Base-by-base conservation (phyloP, 2,888 invertebrate species). In the Eledona agricola region DNA sequence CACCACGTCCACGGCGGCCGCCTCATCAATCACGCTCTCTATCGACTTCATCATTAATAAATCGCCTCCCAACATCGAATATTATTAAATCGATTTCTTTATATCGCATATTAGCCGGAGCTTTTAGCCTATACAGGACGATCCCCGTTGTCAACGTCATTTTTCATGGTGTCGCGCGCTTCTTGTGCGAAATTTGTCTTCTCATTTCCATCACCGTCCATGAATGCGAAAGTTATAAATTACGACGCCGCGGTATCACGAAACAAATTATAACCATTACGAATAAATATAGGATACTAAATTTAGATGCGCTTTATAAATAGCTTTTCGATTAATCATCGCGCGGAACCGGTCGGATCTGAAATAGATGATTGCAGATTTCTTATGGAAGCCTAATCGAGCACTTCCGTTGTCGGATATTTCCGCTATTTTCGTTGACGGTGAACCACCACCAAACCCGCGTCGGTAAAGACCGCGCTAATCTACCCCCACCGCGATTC, bases 1-100 rank as follows among this genome's bases (percentile, higher is more conserved):
- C n/a, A n/a, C n/a, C n/a, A n/a, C n/a, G n/a, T n/a, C n/a, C n/a
- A n/a, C n/a, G n/a, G n/a, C n/a, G n/a, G n/a, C n/a, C n/a, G n/a
- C n/a, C n/a, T 57, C 63, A 64, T 65, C 64, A 64, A 62, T 62
- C 65, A 64, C 53, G 31, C 38, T 26, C 13, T 7, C 63, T 64
- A 66, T 66, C 65, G 65, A 64, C 59, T 52, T 57, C 58, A 64
- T 64, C 62, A 62, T 62, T 65, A 65, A 67, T 66, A 65, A 69
- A 69, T 66, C 66, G 63, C 57, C 46, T 49, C 45, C 55, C 57
- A 62, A 62, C 59, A 60, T 54, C 51, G 54, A 58, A 63, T 62
- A 64, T 62, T 64, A 64, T 60, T 56, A 55, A 63, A 63, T 58
- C 55, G 59, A 57, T 58, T 57, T 53, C 54, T 58, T 61, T 55